Base-by-base conservation (phyloP, 2,113 vertebrate species). In the Perca fluviatilis region DNA sequence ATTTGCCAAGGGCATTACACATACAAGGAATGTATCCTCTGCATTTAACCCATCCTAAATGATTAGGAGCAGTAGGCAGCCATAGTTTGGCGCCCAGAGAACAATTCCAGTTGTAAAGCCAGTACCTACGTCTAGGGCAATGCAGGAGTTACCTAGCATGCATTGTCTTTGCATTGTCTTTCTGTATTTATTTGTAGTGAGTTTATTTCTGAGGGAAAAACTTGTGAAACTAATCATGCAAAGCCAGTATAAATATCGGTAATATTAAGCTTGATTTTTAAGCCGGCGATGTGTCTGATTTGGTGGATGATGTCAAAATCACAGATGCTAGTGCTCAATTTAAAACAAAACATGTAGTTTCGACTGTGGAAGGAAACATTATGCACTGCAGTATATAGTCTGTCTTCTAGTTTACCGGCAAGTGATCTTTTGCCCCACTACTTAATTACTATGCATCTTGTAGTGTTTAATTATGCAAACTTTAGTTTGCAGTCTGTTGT, bases 391-490 rank as follows among this genome's bases (percentile, higher is more conserved):
- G 65, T 65, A 50, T 72, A 51, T 14, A 43, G 18, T 62, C 49
- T 14, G 50, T 63, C n/a, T 70, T 62, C 14, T 49, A 27, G 50
- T 85, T 87, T 56, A 77, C 56, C 43, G 47, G 50, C 54, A 49
- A 43, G 56, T 75, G 73, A 85, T 80, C 60, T 81, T 74, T 83
- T 72, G 40, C 64, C 36, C 64, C n/a, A 14, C 19, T 47, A 50
- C 56, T 72, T 83, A 66, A 86, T 86, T 83, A 78, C 50, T 61
- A 78, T 83, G 76, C 77, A 57, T 79, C 77, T 58, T 74, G 69
- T 72, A 56, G 53, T 33, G 74, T 83, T 85, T 83, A 83, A 83
- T 87, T 83, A 87, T 74, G 63, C 69, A 72, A 63, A 65, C 69
- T 58, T 58, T 36, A 27, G 18, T 78, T 58, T 74, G 57, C 61